phyloP scores from a whole-genome alignment of 2,797 vertebrate genomes.

The Micromesistius poutassou region DNA sequence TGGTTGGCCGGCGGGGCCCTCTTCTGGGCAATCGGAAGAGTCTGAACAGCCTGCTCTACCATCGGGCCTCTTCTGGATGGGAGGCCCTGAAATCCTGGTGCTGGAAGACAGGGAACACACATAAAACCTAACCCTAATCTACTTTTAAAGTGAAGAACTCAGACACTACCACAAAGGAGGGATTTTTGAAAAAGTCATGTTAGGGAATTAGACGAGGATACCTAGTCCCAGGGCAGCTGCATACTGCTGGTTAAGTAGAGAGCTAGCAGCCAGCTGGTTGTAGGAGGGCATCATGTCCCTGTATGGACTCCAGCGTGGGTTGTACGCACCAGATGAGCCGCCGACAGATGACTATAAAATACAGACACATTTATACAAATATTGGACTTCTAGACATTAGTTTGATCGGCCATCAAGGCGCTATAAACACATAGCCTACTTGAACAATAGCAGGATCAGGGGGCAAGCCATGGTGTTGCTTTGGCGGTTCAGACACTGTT shows the following conservation, averaged over 20 bases:
- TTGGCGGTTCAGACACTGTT: slow-evolving; percentile 93
- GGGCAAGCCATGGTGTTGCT: slow-evolving; percentile 85
- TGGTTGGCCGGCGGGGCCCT: slow-evolving; percentile 62
- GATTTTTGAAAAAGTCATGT: background rate
- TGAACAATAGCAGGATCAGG: slow-evolving; percentile 96
- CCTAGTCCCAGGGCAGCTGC: slow-evolving; percentile 87
- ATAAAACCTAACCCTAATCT: background rate
- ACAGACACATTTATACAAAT: background rate
- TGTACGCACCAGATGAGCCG: slow-evolving; percentile 73
- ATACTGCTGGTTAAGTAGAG: slow-evolving; percentile 93
- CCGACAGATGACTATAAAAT: slow-evolving; percentile 58
- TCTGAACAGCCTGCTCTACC: slow-evolving; percentile 98
- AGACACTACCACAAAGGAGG: background rate
- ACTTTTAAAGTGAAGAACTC: background rate
- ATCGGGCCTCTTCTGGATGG: slow-evolving; percentile 85
- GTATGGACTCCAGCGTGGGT: slow-evolving; percentile 91
- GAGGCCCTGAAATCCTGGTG: slow-evolving; percentile 78
- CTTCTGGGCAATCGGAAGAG: slow-evolving; percentile 77
- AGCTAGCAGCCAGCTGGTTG: slow-evolving; percentile 88
- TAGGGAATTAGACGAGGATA: slow-evolving; percentile 41
- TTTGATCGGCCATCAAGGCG: background rate
- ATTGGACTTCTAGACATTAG: background rate
- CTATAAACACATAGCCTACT: slow-evolving; percentile 65
- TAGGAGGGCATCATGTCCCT: slow-evolving; percentile 84
- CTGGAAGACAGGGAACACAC: slow-evolving; percentile 33